Base-by-base conservation (phyloP, 2,888 invertebrate genomes). In the Maniola hyperantus region DNA sequence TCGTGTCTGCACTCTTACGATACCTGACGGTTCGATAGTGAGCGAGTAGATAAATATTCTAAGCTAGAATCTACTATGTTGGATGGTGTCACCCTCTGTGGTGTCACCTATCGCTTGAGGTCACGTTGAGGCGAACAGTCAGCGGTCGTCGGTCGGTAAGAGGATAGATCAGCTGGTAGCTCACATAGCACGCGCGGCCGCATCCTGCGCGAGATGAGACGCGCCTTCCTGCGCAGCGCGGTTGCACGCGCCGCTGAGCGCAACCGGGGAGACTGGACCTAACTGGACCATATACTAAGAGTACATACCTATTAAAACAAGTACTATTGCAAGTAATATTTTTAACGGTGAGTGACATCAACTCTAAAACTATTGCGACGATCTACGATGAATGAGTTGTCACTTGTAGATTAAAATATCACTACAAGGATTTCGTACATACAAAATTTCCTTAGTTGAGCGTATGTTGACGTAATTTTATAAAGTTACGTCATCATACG, bases 201-300 rank as follows among this genome's bases (percentile, higher is more conserved):
- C 91, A 91, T 91, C 91, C 91, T 89, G 90, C 84, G 89, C 84
- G 89, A 91, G 91, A 91, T 86, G 91, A 92, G 91, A 91, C 87
- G 90, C 83, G 77, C 85, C 87, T 89, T 92, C 91, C 92, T 91
- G 89, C 88, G 87, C 79, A 74, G 80, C 85, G 89, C 83, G 92
- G 91, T 91, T 92, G 91, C 92, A 92, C 85, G 91, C 91, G 85
- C 89, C 76, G 86, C 74, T 81, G 85, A 92, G 92, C 91, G 87
- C 89, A 79, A 90, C 91, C 80, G 82, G 79, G 85, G 80, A 77
- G 8, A 36, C 6, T 36, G 71, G 72, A 81, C 79, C 72, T 33
- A 64, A n/a, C 44, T 60, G 63, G 64, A 55, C 55, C 15, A 51
- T 7, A 44, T 39, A 39, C 8, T 36, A 6, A 4, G 36, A 36